Evolutionary conservation across 2,888 invertebrate species (phyloP).

Genomic region (Drosophila ustulata): DNA sequence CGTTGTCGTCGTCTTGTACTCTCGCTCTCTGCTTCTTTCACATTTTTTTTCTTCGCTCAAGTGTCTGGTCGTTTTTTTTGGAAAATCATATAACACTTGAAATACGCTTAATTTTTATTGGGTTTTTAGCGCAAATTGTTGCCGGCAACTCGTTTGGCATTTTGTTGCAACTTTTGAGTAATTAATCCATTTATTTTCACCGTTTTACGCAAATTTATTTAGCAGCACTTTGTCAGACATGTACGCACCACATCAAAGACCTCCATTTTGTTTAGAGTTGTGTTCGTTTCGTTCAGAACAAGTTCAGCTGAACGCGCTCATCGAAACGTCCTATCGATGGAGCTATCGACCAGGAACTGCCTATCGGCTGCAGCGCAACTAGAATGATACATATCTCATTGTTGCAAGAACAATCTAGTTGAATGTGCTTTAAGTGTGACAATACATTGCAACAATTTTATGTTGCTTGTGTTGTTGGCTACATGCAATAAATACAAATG

Average conservation of each 20-base stretch:
- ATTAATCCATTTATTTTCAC: constrained; percentile 81
- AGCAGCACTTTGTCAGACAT: constrained; percentile 83
- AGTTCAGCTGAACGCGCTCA: constrained; percentile 30
- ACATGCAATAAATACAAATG: background rate
- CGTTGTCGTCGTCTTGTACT: constrained; percentile 60
- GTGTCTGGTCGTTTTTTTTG: constrained; percentile 73
- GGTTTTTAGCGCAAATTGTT: constrained; percentile 64
- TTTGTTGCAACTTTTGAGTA: constrained; percentile 66
- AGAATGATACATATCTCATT: background rate
- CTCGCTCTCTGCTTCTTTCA: constrained; percentile 77
- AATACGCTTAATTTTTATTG: constrained; percentile 63
- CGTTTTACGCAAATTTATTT: constrained; percentile 83
- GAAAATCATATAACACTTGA: constrained; percentile 74
- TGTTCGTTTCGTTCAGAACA: constrained; percentile 10
- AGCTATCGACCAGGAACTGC: background rate
- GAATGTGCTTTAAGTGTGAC: background rate
- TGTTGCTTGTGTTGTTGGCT: background rate
- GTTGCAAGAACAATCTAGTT: background rate
- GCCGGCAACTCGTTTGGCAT: constrained; percentile 58
- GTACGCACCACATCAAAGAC: constrained; percentile 85
- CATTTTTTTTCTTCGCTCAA: constrained; percentile 73
- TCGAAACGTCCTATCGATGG: background rate
- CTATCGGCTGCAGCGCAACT: background rate
- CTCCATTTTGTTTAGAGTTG: constrained; percentile 85
- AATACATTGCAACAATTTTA: background rate